Base-by-base conservation (phyloP, 2,888 invertebrate species). In the Proisotoma minuta region DNA sequence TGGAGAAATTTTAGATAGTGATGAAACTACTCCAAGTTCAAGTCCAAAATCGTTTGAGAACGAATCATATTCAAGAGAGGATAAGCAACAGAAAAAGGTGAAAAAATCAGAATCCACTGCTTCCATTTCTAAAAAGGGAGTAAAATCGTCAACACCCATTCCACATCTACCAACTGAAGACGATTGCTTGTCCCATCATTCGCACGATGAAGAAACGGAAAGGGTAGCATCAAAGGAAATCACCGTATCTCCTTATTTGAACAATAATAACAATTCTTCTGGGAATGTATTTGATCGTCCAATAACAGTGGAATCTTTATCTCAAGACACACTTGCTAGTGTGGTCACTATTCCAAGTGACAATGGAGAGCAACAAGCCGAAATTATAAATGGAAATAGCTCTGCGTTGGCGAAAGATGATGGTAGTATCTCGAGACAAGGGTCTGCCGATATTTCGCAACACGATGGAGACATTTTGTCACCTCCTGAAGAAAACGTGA, bases 1-100 rank as follows among this genome's bases (percentile, higher is more conserved):
- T 3, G 50, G 50, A 24, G 50, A 50, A n/a, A 50, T 50, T 24
- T 24, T 50, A 8, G 50, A 50, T 8, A 50, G 18, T 5, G 50
- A 50, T 23, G 50, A 24, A 24, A 24, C 15, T n/a, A 18, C 43
- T 4, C 18, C 43, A 5, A 43, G 5, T 43, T 43, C 43, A 43
- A 43, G 43, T 43, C 43, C 5, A 43, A 43, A 43, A 43, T 5
- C 43, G 18, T n/a, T n/a, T n/a, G n/a, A n/a, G n/a, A n/a, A n/a
- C n/a, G n/a, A n/a, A n/a, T n/a, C n/a, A n/a, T n/a, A n/a, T n/a
- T n/a, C n/a, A n/a, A n/a, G n/a, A n/a, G n/a, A n/a, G n/a, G n/a
- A n/a, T n/a, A n/a, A n/a, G n/a, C 5, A 43, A 12, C 10, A 43
- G 15, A 43, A 43, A 4, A n/a, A 43, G 43, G 43, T 12, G 5